Conservation (phyloP, 1,140 invertebrate species). For the Drosophila pallidifrons region DNA sequence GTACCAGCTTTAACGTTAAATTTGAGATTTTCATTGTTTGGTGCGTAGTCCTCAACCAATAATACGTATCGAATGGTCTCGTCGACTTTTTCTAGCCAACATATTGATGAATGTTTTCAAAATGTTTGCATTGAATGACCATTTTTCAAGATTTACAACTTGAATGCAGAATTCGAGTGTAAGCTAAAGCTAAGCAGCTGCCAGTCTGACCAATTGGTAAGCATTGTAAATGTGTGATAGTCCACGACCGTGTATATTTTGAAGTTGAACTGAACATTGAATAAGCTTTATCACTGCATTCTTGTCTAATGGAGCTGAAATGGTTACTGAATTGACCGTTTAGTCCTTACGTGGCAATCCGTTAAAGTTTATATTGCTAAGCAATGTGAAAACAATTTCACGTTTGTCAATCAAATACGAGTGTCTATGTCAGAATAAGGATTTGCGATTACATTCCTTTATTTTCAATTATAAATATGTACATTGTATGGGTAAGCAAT, state of each 20-base stretch:
- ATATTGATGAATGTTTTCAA: slow-evolving; percentile 81
- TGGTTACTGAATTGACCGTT: slow-evolving; percentile 59
- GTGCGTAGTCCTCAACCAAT: slow-evolving; percentile 26
- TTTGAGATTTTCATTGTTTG: slow-evolving; percentile 47
- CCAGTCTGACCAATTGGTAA: slow-evolving; percentile 3
- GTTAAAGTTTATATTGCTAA: slow-evolving; percentile 57
- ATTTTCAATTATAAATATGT: too few relatives aligned
- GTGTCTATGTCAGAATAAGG: background rate
- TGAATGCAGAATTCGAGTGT: slow-evolving; percentile 36
- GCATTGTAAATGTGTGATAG: too few relatives aligned
- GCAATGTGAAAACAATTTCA: slow-evolving; percentile 68
- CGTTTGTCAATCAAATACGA: slow-evolving; percentile 5
- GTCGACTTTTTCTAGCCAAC: slow-evolving; percentile 38
- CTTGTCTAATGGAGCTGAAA: slow-evolving; percentile 75
- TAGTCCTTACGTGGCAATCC: slow-evolving; percentile 46
- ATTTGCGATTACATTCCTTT: too few relatives aligned
- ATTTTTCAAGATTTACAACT: slow-evolving; percentile 84
- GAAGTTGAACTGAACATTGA: slow-evolving; percentile 52
- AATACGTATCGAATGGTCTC: slow-evolving; percentile 42
- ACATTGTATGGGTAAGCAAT: background rate
- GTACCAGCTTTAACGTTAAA: slow-evolving; percentile 39
- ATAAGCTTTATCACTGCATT: slow-evolving; percentile 43
- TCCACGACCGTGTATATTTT: background rate
- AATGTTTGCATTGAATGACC: slow-evolving; percentile 80
- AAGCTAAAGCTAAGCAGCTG: slow-evolving; percentile 36